A percentile compares a stretch with the other conserved stretches of the same genome.
Conservation (phyloP, 2,113 vertebrate genomes). For the Albula glossodonta region DNA sequence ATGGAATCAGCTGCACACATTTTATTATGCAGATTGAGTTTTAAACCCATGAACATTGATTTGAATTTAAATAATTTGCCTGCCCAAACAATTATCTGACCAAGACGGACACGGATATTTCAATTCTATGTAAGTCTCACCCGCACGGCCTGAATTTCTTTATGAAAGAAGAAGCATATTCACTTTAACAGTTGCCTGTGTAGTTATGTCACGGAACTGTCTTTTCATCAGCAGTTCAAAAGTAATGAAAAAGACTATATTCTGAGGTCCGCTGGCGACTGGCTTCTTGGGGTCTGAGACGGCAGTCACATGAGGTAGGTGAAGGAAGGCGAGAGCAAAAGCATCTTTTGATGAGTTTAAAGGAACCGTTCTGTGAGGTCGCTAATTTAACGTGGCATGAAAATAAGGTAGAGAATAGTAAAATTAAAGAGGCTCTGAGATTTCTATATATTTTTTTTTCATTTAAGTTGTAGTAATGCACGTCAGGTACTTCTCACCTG, state of each 20-base stretch:
- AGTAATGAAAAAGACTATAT: conserved; percentile 6
- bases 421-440: background rate
- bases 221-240: conserved; percentile 6
- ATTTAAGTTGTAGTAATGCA: background rate
- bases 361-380: background rate
- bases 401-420: background rate
- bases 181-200: background rate
- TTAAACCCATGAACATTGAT: background rate
- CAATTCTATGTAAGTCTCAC: conserved; percentile 10
- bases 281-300: background rate
- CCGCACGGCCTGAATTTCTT: background rate
- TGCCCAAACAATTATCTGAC: conserved; percentile 9
- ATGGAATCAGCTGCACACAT: conserved; percentile 1
- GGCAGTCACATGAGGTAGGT: background rate
- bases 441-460: background rate
- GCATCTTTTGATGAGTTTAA: background rate
- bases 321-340: background rate
- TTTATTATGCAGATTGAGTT: background rate
- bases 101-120: conserved; percentile 1
- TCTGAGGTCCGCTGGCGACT: background rate
- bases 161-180: background rate
- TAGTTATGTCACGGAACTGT: background rate
- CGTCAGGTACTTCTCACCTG: background rate
- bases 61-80: conserved; percentile 20
- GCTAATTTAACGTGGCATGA: background rate